Conservation (phyloP, 2,797 vertebrate genomes). For the Danio kyathit region DNA sequence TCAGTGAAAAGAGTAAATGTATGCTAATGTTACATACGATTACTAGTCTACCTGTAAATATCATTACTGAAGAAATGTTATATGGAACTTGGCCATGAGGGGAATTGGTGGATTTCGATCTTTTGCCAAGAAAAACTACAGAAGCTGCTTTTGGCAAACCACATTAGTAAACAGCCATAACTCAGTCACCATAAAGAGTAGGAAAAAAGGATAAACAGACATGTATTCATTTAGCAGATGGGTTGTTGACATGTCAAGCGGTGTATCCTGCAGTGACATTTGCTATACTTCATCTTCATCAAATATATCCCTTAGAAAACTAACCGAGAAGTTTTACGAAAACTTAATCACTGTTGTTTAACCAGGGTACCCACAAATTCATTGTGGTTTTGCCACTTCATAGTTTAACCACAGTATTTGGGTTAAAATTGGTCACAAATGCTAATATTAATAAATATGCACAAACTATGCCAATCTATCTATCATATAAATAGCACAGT, state of each 20-base stretch:
- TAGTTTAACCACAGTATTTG: too few species aligned
- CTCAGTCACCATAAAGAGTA: background rate
- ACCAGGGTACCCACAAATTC: too few species aligned
- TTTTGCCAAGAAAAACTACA: slow-evolving; percentile 1
- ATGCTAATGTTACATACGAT: background rate
- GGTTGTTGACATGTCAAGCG: background rate
- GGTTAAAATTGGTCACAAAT: too few species aligned
- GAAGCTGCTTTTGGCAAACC: background rate
- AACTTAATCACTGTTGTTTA: too few species aligned
- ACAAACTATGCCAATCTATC: too few species aligned
- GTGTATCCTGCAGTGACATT: background rate
- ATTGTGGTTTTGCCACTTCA: too few species aligned
- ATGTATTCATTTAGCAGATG: background rate
- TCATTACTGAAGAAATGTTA: background rate
- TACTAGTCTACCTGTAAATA: background rate
- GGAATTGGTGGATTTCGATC: background rate
- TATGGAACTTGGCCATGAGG: background rate
- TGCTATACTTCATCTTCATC: background rate
- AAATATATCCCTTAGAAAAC: too few species aligned
- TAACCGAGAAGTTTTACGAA: too few species aligned
- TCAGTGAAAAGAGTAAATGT: background rate
- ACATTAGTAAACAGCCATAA: slow-evolving; percentile 20
- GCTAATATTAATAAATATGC: too few species aligned
- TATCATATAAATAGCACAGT: too few species aligned
- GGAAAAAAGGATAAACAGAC: background rate